phyloP scores from a whole-genome alignment of 2,888 invertebrate species.

The Oligia latruncula region DNA sequence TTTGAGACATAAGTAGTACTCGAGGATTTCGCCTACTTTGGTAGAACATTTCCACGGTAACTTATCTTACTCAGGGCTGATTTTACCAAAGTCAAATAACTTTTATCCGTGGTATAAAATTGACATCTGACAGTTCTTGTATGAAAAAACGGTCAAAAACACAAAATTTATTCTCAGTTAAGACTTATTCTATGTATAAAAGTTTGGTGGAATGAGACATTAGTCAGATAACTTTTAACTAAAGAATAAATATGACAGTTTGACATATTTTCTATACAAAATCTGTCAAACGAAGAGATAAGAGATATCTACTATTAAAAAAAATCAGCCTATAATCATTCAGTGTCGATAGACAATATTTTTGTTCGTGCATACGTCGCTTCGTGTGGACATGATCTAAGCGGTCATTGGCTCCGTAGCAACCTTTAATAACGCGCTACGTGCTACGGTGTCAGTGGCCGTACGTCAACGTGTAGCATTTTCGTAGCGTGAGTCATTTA shows the following conservation, averaged over 20 bases:
- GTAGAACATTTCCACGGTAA: not conserved
- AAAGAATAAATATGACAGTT: not conserved
- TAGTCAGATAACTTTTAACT: not conserved
- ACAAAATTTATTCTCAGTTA: too few species aligned
- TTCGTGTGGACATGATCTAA: conserved; percentile 25
- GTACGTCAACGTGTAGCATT: conserved; percentile 51
- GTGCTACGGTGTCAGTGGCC: conserved; percentile 53
- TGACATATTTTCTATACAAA: not conserved
- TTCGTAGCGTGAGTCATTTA: conserved; percentile 57
- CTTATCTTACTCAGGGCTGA: not conserved
- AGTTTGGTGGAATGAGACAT: too few species aligned
- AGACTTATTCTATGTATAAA: too few species aligned
- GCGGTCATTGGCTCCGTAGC: conserved; percentile 60
- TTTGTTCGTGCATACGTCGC: conserved; percentile 12
- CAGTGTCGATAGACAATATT: not conserved
- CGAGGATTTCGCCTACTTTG: not conserved
- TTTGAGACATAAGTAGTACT: not conserved
- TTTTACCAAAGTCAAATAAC: not conserved
- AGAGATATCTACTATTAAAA: too few species aligned
- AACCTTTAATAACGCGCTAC: conserved; percentile 42
- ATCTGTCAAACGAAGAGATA: not conserved
- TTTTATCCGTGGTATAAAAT: not conserved
- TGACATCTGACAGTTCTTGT: too few species aligned
- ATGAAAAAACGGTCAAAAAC: too few species aligned
- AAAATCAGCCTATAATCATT: too few species aligned